These are phyloP conservation scores for Aphis craccivora DNA, from an alignment of 1,140 invertebrate species.

Conservation along the genomic window DNA sequence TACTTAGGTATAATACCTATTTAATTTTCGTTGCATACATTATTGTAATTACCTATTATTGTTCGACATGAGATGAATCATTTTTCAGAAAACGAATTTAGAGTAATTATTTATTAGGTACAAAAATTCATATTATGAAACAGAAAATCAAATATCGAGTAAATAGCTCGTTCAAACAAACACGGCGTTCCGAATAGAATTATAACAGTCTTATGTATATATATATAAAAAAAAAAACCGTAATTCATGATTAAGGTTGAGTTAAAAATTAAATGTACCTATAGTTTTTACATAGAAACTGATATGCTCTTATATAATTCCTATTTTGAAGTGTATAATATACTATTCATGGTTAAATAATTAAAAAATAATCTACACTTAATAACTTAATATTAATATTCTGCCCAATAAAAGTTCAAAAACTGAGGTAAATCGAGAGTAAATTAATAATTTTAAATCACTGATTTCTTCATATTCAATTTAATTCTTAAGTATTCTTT, in stretches of 20 bases:
- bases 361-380: neutral
- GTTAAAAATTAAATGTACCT: too few species aligned
- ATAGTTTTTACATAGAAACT: neutral
- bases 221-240: too few species aligned
- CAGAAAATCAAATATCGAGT: too few species aligned
- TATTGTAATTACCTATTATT: neutral
- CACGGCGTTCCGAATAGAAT: too few species aligned
- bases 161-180: too few species aligned
- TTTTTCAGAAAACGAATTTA: neutral
- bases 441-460: too few species aligned
- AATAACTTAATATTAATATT: neutral
- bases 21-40: neutral
- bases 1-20: neutral
- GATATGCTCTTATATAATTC: neutral
- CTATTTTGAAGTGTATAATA: neutral
- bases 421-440: too few species aligned
- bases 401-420: neutral
- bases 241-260: too few species aligned
- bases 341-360: neutral
- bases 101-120: neutral
- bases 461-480: too few species aligned
- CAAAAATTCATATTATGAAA: too few species aligned
- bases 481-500: neutral
- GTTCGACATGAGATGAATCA: neutral
- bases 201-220: too few species aligned